These are phyloP conservation scores for Sitodiplosis mosellana DNA, from an alignment of 1,140 invertebrate genomes.

Conservation along the genomic window DNA sequence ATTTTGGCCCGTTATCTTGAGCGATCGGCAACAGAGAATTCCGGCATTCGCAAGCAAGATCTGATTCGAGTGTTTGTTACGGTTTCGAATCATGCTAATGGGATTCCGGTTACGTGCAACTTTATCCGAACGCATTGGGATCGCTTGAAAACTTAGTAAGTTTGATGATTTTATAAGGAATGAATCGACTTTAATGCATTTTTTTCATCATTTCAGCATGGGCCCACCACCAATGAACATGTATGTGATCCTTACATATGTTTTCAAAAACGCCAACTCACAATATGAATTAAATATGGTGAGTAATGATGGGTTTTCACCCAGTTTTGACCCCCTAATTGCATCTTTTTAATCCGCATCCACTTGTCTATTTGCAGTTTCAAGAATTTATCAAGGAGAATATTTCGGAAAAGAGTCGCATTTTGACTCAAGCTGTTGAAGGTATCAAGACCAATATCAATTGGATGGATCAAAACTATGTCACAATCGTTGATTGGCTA, in stretches of 20 bases:
- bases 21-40: slow-evolving; percentile 44
- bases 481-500: slow-evolving; percentile 53
- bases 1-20: slow-evolving; percentile 56
- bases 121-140: slow-evolving; percentile 56
- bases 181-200: not conserved
- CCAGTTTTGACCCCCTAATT: too few species aligned
- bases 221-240: slow-evolving; percentile 47
- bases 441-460: slow-evolving; percentile 56
- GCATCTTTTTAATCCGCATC: too few species aligned
- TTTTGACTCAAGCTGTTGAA: slow-evolving; percentile 59
- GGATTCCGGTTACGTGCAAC: slow-evolving; percentile 52
- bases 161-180: slow-evolving; percentile 5
- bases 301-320: slow-evolving; percentile 23
- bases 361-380: slow-evolving; percentile 28
- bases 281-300: slow-evolving; percentile 57
- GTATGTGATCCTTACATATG: slow-evolving; percentile 50
- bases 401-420: slow-evolving; percentile 40
- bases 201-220: slow-evolving; percentile 33
- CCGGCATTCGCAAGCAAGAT: slow-evolving; percentile 66
- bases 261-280: slow-evolving; percentile 50
- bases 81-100: slow-evolving; percentile 48
- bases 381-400: slow-evolving; percentile 40
- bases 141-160: slow-evolving; percentile 50
- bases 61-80: slow-evolving; percentile 48
- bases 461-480: slow-evolving; percentile 61